Conservation (phyloP, 1,140 invertebrate genomes). For the Drosophila punjabiensis region DNA sequence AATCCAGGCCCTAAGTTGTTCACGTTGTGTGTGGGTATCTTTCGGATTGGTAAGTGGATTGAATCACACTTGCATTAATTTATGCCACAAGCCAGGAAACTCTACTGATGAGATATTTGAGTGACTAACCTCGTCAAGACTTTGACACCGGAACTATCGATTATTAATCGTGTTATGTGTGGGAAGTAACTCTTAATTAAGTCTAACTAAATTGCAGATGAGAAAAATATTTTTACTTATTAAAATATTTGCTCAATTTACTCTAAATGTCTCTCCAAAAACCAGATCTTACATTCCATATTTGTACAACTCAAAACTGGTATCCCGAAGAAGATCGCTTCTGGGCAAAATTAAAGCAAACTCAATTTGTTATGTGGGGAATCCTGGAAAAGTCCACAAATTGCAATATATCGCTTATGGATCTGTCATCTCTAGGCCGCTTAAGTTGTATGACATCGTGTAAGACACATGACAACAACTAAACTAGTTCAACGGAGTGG, state of each 20-base stretch:
- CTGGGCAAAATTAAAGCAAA: neutral
- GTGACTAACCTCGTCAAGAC: neutral
- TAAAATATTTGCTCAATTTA: neutral
- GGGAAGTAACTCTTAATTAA: neutral
- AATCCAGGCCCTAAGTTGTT: conserved; percentile 17
- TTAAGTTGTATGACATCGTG: conserved; percentile 61
- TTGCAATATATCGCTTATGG: conserved; percentile 30
- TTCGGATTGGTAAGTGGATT: conserved; percentile 10
- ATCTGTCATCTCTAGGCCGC: conserved; percentile 60
- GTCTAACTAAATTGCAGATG: neutral
- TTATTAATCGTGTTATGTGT: neutral
- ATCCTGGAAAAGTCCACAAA: conserved; percentile 12
- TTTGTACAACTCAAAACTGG: neutral
- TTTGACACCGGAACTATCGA: conserved; percentile 1
- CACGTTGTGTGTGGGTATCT: conserved; percentile 10
- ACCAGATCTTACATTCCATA: neutral
- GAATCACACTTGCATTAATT: conserved; percentile 16
- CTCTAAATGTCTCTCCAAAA: neutral
- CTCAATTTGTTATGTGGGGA: neutral
- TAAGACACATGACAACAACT: conserved; percentile 67
- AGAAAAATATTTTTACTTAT: neutral
- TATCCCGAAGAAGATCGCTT: neutral
- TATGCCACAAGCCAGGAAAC: conserved; percentile 8
- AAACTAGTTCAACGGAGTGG: conserved; percentile 68
- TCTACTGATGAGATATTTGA: neutral